Base-by-base conservation (phyloP, 2,113 vertebrate genomes). In the Tachysurus fulvidraco region DNA sequence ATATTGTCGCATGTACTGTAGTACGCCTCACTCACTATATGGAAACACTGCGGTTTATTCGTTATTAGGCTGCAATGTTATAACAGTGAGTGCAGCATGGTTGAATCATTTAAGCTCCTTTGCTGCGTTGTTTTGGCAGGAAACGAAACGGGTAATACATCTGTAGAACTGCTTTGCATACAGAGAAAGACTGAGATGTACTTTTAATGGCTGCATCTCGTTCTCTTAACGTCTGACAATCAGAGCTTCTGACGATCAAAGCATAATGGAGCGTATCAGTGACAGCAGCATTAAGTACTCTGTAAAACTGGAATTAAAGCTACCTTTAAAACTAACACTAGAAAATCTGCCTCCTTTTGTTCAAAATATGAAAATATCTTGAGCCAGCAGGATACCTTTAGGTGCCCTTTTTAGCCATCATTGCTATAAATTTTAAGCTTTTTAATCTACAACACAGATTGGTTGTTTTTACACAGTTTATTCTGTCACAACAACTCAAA, bases 331-430 rank as follows among this genome's bases (percentile, higher is more conserved):
- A 76, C 44, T 50, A 52, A 76, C 44, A n/a, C 71, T 74, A 12
- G 41, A 78, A n/a, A 77, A 77, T 55, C 50, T 78, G 50, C 50
- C 74, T 52, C 46, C 13, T 52, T 77, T 25, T 77, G 46, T 77
- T 50, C 52, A 50, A 77, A 77, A 77, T 25, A 28, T 16, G 50
- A 54, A 54, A 54, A 78, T 12, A 52, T 5, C 73, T 50, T n/a
- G 21, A 78, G 46, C 13, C 25, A 54, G 50, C 76, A 55, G 25
- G 50, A 78, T 28, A 11, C 52, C n/a, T 55, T 78, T 55, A 16
- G 76, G 13, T 52, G 69, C 69, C 17, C 14, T 30, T 36, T 13
- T 30, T 30, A 71, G 67, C 16, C 3, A 7, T 28, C 73, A 16
- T 52, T 52, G 13, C 23, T n/a, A 74, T 41, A 52, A 77, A 16